These are phyloP conservation scores for Melanostoma mellinum DNA, from an alignment of 2,888 invertebrate species.

Conservation along the genomic window DNA sequence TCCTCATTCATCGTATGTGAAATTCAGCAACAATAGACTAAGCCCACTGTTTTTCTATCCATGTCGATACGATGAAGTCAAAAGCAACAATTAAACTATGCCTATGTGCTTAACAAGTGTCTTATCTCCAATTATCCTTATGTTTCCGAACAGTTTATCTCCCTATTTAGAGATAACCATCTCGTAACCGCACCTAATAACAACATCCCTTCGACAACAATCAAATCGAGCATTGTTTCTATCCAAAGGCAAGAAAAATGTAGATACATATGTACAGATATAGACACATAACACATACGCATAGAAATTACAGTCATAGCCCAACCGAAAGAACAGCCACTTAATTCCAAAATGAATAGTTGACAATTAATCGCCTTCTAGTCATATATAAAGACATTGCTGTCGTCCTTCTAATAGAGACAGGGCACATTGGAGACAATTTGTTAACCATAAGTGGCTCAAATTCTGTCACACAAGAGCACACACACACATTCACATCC, in stretches of 20 bases:
- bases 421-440: slow-evolving; percentile 48
- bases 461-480: slow-evolving; percentile 26
- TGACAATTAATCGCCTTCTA: slow-evolving; percentile 63
- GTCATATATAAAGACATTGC: slow-evolving; percentile 35
- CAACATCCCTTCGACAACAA: slow-evolving; percentile 44
- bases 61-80: too few relatives aligned
- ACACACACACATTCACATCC: slow-evolving; percentile 30
- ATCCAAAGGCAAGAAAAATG: slow-evolving; percentile 45
- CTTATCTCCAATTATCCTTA: slow-evolving; percentile 44
- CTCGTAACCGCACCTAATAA: slow-evolving; percentile 58
- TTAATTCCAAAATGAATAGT: slow-evolving; percentile 65
- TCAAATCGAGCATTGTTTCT: slow-evolving; percentile 30
- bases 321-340: slow-evolving; percentile 62
- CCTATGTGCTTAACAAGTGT: slow-evolving; percentile 53
- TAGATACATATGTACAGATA: slow-evolving; percentile 43
- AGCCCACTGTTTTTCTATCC: too few relatives aligned
- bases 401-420: slow-evolving; percentile 35
- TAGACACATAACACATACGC: neutral
- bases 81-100: too few relatives aligned
- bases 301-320: neutral
- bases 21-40: too few relatives aligned
- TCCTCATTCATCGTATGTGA: too few relatives aligned
- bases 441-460: slow-evolving; percentile 64
- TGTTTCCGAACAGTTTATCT: slow-evolving; percentile 60
- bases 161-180: slow-evolving; percentile 53